Percentiles rank a stretch among this genome's conserved stretches.
Conservation (phyloP, 1,140 invertebrate species). For the Scaptomyza graminum region DNA sequence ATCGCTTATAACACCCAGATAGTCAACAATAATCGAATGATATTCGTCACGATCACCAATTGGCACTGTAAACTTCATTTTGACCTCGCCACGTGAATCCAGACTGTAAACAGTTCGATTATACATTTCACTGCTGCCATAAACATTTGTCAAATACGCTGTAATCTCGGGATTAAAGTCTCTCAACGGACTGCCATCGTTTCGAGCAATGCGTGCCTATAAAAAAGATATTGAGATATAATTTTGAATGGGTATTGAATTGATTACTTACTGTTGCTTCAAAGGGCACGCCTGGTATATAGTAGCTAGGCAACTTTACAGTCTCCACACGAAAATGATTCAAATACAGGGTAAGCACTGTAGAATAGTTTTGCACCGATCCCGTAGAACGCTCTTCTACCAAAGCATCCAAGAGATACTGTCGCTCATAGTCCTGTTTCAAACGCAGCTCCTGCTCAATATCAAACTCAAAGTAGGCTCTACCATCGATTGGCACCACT, state of each 20-base stretch:
- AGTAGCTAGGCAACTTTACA: constrained; percentile 91
- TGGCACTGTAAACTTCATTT: constrained; percentile 89
- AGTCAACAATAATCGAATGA: constrained; percentile 85
- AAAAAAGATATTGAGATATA: not conserved
- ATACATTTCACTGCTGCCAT: constrained; percentile 87
- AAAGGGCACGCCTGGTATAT: constrained; percentile 94
- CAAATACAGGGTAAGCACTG: constrained; percentile 89
- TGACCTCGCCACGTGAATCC: constrained; percentile 88
- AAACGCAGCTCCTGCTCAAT: constrained; percentile 88
- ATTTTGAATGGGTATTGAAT: not conserved
- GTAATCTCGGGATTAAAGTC: constrained; percentile 87
- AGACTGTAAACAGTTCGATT: constrained; percentile 86
- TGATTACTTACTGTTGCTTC: constrained; percentile 88
- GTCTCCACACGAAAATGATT: constrained; percentile 92
- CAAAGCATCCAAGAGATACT: constrained; percentile 89
- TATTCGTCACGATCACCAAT: constrained; percentile 84
- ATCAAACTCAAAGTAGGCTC: constrained; percentile 90
- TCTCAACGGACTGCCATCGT: constrained; percentile 89
- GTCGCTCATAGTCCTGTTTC: constrained; percentile 89
- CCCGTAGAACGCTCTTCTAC: constrained; percentile 91
- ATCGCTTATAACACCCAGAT: constrained; percentile 86
- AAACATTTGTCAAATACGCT: constrained; percentile 88
- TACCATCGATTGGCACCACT: constrained; percentile 92
- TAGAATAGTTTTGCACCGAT: constrained; percentile 89
- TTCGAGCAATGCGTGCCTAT: constrained; percentile 84